These are phyloP conservation scores for Prenolepis imparis DNA, from an alignment of 2,888 invertebrate species.

Conservation along the genomic window DNA sequence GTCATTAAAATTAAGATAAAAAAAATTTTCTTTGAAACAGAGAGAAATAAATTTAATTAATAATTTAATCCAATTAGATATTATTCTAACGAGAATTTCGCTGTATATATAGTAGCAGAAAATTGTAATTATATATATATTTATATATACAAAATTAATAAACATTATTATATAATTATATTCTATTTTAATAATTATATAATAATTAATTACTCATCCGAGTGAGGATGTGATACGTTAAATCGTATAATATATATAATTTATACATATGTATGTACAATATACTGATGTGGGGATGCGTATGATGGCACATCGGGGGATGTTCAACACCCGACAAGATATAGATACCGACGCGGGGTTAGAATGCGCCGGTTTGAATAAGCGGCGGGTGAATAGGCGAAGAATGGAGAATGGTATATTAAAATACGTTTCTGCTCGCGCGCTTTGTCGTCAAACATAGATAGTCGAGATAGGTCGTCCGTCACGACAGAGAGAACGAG, in stretches of 20 bases:
- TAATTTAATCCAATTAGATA: not conserved
- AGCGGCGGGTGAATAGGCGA: slow-evolving; percentile 45
- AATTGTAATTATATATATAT: no score
- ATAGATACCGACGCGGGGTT: slow-evolving; percentile 17
- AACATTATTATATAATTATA: slow-evolving; percentile 31
- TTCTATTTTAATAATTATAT: slow-evolving; percentile 9
- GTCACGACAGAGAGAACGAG: not conserved
- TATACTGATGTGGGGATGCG: slow-evolving; percentile 17
- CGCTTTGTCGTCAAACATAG: slow-evolving; percentile 35
- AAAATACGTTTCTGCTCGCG: slow-evolving; percentile 43
- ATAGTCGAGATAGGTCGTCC: slow-evolving; percentile 14
- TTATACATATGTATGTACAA: slow-evolving; percentile 42
- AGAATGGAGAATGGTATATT: slow-evolving; percentile 46
- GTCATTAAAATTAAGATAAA: not conserved
- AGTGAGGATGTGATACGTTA: not conserved
- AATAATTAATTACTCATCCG: slow-evolving; percentile 21
- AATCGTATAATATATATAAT: slow-evolving; percentile 20
- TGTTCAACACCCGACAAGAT: slow-evolving; percentile 19
- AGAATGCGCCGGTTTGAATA: slow-evolving; percentile 44
- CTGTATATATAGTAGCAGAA: not conserved
- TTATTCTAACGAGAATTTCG: slow-evolving; percentile 1
- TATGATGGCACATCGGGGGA: slow-evolving; percentile 23
- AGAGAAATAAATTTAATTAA: slow-evolving; percentile 19
- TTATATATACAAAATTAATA: not conserved
- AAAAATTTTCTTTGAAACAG: not conserved